A percentile compares a stretch with the other conserved stretches of the same genome.
These are phyloP conservation scores for Dasypogon diadema DNA, from an alignment of 2,888 invertebrate genomes.

Conservation along the genomic window DNA sequence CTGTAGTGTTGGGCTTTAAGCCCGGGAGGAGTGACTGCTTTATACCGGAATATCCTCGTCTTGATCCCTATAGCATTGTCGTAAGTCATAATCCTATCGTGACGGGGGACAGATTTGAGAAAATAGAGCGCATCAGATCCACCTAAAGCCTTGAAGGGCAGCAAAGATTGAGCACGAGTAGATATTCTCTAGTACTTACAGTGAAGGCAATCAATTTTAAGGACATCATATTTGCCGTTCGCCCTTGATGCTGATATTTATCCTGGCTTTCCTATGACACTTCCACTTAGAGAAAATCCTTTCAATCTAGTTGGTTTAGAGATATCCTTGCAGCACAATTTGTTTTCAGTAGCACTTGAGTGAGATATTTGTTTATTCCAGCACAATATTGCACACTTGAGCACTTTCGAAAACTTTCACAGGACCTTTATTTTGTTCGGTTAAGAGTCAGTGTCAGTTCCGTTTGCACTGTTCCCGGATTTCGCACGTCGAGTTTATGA, in stretches of 20 bases:
- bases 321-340: slow-evolving; percentile 46
- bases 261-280: slow-evolving; percentile 52
- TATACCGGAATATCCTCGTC: slow-evolving; percentile 44
- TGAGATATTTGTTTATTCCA: slow-evolving; percentile 11
- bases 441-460: too few species aligned
- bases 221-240: slow-evolving; percentile 58
- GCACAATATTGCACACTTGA: slow-evolving; percentile 25
- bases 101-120: slow-evolving; percentile 35
- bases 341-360: slow-evolving; percentile 40
- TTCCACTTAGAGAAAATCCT: slow-evolving; percentile 51
- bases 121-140: neutral
- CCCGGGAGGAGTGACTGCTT: slow-evolving; percentile 41
- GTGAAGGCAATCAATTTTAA: slow-evolving; percentile 59
- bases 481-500: neutral
- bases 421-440: neutral
- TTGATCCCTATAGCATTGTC: slow-evolving; percentile 53
- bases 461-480: neutral
- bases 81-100: slow-evolving; percentile 53
- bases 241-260: slow-evolving; percentile 30
- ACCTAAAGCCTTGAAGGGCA: slow-evolving; percentile 31
- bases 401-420: slow-evolving; percentile 11
- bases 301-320: slow-evolving; percentile 9
- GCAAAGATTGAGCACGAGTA: slow-evolving; percentile 6
- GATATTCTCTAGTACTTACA: slow-evolving; percentile 57
- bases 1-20: slow-evolving; percentile 36